Base-by-base conservation (phyloP, 2,888 invertebrate species). In the Epinotia ramella region DNA sequence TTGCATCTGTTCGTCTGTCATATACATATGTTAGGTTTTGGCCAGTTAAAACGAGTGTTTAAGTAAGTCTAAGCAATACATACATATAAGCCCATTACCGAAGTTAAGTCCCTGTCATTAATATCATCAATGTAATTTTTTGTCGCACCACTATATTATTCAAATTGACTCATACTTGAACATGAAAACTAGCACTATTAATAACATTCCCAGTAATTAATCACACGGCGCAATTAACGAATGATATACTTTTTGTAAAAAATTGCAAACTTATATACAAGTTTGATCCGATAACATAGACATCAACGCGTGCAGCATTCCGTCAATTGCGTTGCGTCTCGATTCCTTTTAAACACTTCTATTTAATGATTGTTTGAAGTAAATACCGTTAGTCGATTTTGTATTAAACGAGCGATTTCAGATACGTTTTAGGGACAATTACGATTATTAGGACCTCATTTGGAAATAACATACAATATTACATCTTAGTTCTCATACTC, bases 231-330 rank as follows among this genome's bases (percentile, higher is more conserved):
- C 40, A 57, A 57, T 68, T 20, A 68, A 20, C 20, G 20, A 57
- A 68, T 57, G 13, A 57, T 33, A 18, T 57, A 9, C 18, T 40
- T 68, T 40, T 68, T 68, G 20, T 40, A 44, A 57, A 6, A n/a
- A 33, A 28, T 18, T 20, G 20, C 20, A 20, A 3, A 18, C n/a
- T 9, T 5, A 11, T 28, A n/a, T 66, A 5, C n/a, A 20, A 28
- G 33, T 33, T 33, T 16, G 18, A 33, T 60, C 16, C 63, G 18
- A 9, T 71, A 63, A 71, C 49, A 53, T 71, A 71, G 70, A 71
- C 70, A 71, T 71, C 70, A 71, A 71, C 70, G 70, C 70, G 70
- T 53, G n/a, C 46, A 28, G 20, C 53, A 71, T 71, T 53, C 62
- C 70, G 33, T 24, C n/a, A n/a, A n/a, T n/a, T 53, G n/a, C 53